Conservation (phyloP, 2,113 vertebrate species). For the Corydoras sp. region DNA sequence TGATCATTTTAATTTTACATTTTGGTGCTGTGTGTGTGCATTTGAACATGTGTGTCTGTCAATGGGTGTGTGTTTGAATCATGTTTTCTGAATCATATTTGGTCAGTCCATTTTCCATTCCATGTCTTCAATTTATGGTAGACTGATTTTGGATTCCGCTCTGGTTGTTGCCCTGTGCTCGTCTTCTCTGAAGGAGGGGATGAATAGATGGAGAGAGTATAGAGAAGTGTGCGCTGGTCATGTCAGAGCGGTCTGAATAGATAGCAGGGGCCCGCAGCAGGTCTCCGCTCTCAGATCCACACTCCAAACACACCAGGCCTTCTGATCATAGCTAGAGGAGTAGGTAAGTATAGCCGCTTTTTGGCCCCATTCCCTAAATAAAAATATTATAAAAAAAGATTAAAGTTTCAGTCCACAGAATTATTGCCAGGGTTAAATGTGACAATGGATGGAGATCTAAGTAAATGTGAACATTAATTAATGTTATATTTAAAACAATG, state of each 20-base stretch:
- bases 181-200: conserved; percentile 8
- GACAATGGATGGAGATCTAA: conserved; percentile 40
- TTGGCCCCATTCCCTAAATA: conserved; percentile 61
- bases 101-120: conserved; percentile 5
- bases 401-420: conserved; percentile 58
- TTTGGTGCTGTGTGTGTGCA: too few relatives aligned
- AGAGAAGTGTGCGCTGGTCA: conserved; percentile 15
- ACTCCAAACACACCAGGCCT: conserved; percentile 44
- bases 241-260: conserved; percentile 15
- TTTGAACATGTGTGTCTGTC: too few relatives aligned
- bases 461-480: conserved; percentile 39
- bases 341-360: conserved; percentile 53
- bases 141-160: conserved; percentile 9
- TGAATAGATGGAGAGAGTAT: conserved; percentile 12
- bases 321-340: conserved; percentile 53
- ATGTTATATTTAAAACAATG: conserved; percentile 39
- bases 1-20: too few relatives aligned
- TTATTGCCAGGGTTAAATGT: conserved; percentile 42
- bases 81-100: neutral
- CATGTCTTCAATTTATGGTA: conserved; percentile 2
- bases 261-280: conserved; percentile 31
- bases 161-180: neutral
- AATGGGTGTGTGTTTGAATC: neutral
- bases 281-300: conserved; percentile 43
- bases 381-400: conserved; percentile 56